Percentiles rank a stretch among this genome's conserved stretches.
Conservation (phyloP, 1,140 invertebrate genomes). For the Tigriopus japonicus region DNA sequence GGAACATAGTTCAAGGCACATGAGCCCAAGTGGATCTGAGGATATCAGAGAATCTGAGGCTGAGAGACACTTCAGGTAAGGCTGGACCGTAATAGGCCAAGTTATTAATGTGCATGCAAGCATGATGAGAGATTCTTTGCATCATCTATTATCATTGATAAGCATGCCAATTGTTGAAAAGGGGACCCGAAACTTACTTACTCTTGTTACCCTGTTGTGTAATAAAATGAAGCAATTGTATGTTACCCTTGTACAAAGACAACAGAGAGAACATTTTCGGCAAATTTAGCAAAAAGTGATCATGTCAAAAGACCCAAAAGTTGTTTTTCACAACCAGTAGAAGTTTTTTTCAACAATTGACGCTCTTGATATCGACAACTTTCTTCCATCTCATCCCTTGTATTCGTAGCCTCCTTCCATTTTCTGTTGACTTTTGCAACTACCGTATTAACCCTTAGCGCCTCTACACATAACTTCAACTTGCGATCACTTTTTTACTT, state of each 20-base stretch:
- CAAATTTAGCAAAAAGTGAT: too few species aligned
- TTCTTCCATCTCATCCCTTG: too few species aligned
- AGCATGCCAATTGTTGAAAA: background rate
- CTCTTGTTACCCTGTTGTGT: background rate
- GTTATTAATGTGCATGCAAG: background rate
- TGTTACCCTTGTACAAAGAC: background rate
- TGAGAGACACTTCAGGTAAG: constrained; percentile 9
- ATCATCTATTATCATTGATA: background rate
- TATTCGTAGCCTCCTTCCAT: too few species aligned
- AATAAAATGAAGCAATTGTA: background rate
- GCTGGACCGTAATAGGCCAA: background rate
- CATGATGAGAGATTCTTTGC: background rate
- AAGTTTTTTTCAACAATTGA: too few species aligned
- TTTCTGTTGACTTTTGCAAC: too few species aligned
- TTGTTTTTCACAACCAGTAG: too few species aligned
- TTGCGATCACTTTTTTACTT: too few species aligned
- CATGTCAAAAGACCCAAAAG: too few species aligned
- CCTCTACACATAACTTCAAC: too few species aligned
- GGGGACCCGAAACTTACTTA: background rate
- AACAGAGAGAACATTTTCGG: background rate
- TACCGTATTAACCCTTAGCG: too few species aligned
- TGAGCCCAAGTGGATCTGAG: background rate
- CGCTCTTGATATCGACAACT: too few species aligned
- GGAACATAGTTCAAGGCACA: constrained; percentile 5
- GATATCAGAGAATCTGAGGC: background rate